These are phyloP conservation scores for Macaria notata DNA, from an alignment of 2,888 invertebrate species.

Conservation along the genomic window DNA sequence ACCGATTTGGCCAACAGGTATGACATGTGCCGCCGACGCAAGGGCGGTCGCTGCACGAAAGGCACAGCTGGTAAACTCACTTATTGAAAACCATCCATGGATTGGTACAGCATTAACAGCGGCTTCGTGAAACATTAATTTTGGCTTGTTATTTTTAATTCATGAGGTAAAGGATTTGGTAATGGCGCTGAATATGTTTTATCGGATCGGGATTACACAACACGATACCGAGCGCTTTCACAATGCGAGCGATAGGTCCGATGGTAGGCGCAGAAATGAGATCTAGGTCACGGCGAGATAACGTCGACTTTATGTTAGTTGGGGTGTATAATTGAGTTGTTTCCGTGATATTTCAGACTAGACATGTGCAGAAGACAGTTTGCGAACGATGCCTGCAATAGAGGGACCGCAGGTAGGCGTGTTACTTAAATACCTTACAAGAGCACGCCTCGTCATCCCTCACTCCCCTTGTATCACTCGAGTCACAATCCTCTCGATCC, in stretches of 20 bases:
- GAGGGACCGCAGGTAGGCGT: constrained; percentile 97
- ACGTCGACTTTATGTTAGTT: constrained; percentile 6
- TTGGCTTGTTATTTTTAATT: constrained; percentile 73
- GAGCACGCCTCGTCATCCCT: constrained; percentile 77
- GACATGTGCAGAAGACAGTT: constrained; percentile 99
- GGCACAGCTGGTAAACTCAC: constrained; percentile 96
- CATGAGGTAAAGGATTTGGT: constrained; percentile 79
- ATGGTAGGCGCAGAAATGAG: constrained; percentile 36
- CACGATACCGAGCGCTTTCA: constrained; percentile 38
- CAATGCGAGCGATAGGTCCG: constrained; percentile 34
- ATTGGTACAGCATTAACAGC: constrained; percentile 76
- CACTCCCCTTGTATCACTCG: constrained; percentile 60
- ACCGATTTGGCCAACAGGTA: constrained; percentile 88
- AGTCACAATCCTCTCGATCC: constrained; percentile 56
- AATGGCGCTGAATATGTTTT: constrained; percentile 76
- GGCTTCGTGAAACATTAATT: constrained; percentile 71
- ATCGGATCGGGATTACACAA: constrained; percentile 35
- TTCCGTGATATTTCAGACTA: constrained; percentile 92
- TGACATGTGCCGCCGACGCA: constrained; percentile 98
- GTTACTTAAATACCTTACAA: constrained; percentile 59
- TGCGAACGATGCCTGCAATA: constrained; percentile 97
- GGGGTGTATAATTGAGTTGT: constrained; percentile 62
- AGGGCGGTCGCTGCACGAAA: constrained; percentile 98
- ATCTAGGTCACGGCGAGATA: constrained; percentile 13
- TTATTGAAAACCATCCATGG: constrained; percentile 57